These are phyloP conservation scores for Heliconius sara DNA, from an alignment of 2,888 invertebrate genomes.

Conservation along the genomic window DNA sequence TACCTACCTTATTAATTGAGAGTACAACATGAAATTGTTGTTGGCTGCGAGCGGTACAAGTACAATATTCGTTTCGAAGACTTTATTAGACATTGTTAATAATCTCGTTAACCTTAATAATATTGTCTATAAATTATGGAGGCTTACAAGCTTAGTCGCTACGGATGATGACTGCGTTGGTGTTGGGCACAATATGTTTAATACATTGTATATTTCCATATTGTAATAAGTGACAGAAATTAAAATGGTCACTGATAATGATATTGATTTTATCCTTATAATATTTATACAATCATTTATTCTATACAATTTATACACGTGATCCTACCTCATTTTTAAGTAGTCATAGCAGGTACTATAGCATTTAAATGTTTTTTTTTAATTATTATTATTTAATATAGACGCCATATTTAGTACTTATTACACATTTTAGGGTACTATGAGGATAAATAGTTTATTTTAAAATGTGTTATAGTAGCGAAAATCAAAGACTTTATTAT, in stretches of 20 bases:
- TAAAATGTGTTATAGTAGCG: too few relatives aligned
- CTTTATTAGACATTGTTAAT: constrained; percentile 52
- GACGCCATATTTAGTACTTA: too few relatives aligned
- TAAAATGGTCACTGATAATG: background rate
- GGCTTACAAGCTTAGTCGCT: constrained; percentile 19
- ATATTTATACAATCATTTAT: too few relatives aligned
- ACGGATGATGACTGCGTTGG: background rate
- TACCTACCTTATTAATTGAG: constrained; percentile 58
- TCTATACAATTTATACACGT: too few relatives aligned
- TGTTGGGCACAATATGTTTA: background rate
- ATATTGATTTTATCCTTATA: too few relatives aligned
- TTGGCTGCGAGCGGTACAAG: constrained; percentile 63
- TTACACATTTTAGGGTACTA: too few relatives aligned
- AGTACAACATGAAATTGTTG: constrained; percentile 59
- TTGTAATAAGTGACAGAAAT: background rate
- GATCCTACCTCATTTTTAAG: too few relatives aligned
- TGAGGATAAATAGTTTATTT: too few relatives aligned
- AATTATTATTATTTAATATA: too few relatives aligned
- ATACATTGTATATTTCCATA: background rate
- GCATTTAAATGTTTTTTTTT: too few relatives aligned
- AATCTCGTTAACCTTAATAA: constrained; percentile 33
- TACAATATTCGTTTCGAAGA: constrained; percentile 46
- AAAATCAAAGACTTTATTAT: too few relatives aligned
- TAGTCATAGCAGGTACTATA: too few relatives aligned
- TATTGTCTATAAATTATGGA: constrained; percentile 35